Conservation (phyloP, 2,113 vertebrate genomes). For the Oncorhynchus mykiss region DNA sequence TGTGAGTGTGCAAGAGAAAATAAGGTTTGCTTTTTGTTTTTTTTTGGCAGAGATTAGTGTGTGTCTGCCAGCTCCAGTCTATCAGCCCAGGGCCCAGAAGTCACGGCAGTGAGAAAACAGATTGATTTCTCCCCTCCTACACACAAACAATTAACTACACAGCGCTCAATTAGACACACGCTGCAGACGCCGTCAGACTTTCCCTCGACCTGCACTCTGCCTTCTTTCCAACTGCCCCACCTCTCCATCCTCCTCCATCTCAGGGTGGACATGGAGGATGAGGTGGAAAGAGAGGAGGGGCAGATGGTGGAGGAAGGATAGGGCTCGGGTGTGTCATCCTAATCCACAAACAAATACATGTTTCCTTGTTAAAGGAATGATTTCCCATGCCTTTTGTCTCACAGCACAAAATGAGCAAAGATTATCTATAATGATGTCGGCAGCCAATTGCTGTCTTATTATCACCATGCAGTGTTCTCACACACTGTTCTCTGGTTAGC, state of each 20-base stretch:
- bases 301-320: slow-evolving; percentile 8
- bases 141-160: slow-evolving; percentile 81
- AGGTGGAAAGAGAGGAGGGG: slow-evolving; percentile 12
- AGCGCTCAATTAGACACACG: slow-evolving; percentile 78
- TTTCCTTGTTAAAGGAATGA: slow-evolving; percentile 24
- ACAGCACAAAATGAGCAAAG: slow-evolving; percentile 59
- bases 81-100: slow-evolving; percentile 73
- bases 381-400: slow-evolving; percentile 47
- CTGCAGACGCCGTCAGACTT: slow-evolving; percentile 69
- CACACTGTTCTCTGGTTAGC: slow-evolving; percentile 46
- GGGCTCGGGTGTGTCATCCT: background rate
- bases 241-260: slow-evolving; percentile 16
- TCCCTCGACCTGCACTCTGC: slow-evolving; percentile 62
- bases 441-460: slow-evolving; percentile 10
- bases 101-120: slow-evolving; percentile 77
- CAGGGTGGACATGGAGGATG: slow-evolving; percentile 21
- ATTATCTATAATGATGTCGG: slow-evolving; percentile 67
- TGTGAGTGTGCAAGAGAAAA: slow-evolving; percentile 19
- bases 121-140: slow-evolving; percentile 80
- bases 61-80: slow-evolving; percentile 70
- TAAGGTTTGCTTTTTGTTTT: slow-evolving; percentile 22
- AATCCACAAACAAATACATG: too few relatives aligned
- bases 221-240: slow-evolving; percentile 1
- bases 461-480: slow-evolving; percentile 41
- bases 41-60: slow-evolving; percentile 37